Percentiles rank a stretch among this genome's conserved stretches.
Evolutionary conservation across 2,888 invertebrate species (phyloP).

Genomic region (Thysanoteuthis rhombus): DNA sequence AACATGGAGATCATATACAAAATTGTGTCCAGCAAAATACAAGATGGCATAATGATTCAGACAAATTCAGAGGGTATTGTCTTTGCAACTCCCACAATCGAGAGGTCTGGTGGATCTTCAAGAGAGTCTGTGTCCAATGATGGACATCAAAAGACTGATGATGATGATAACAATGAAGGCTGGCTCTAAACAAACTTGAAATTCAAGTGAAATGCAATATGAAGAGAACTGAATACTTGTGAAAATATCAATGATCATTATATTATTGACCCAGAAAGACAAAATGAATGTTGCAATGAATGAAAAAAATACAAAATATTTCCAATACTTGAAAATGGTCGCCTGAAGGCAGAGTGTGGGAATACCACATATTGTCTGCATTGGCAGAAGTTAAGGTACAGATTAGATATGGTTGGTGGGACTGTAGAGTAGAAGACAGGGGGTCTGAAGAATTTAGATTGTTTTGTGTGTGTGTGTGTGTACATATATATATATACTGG

Average conservation of each 20-base stretch:
- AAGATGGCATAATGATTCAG: no score
- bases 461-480: no score
- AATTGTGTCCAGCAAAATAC: no score
- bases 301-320: not conserved
- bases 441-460: no score
- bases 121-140: no score
- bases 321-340: not conserved
- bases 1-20: no score
- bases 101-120: no score
- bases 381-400: not conserved
- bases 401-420: not conserved
- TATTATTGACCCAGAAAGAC: not conserved
- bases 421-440: not conserved
- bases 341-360: not conserved
- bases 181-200: not conserved
- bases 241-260: slow-evolving; percentile 12
- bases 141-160: no score
- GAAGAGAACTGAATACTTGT: not conserved
- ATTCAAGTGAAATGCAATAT: not conserved
- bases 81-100: no score
- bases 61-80: no score
- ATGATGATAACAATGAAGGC: no score
- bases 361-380: not conserved
- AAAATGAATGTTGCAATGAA: not conserved
- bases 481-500: no score